Evolutionary conservation across 2,797 vertebrate species (phyloP).

Genomic region (Cynodonichthys magdalenae): DNA sequence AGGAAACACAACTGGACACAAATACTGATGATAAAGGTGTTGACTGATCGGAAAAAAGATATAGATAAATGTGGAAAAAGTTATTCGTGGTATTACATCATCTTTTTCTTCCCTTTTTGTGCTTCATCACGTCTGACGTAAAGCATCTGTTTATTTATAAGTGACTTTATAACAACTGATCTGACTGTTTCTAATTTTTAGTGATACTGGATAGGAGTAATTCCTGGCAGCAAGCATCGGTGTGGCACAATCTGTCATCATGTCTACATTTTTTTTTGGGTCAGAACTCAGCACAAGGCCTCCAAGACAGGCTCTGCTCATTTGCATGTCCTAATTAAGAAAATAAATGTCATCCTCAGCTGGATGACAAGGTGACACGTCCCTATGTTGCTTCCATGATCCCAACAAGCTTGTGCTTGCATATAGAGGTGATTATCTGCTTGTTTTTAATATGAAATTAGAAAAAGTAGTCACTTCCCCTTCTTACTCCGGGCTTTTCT

Average conservation of each 20-base stretch:
- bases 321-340: constrained; percentile 55
- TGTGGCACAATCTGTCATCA: constrained; percentile 37
- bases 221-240: constrained; percentile 16
- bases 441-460: constrained; percentile 19
- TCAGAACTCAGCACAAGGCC: constrained; percentile 13
- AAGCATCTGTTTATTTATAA: constrained; percentile 3
- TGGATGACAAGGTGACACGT: constrained; percentile 33
- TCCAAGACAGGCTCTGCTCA: constrained; percentile 29
- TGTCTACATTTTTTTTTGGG: constrained; percentile 42
- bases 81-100: too few species aligned
- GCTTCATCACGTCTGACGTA: background rate
- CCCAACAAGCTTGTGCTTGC: constrained; percentile 9
- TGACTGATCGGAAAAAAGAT: constrained; percentile 12
- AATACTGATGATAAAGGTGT: constrained; percentile 23
- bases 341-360: constrained; percentile 40
- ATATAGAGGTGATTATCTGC: constrained; percentile 16
- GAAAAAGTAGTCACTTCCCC: background rate
- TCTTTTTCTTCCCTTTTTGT: background rate
- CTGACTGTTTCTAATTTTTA: constrained; percentile 22
- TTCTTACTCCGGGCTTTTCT: background rate
- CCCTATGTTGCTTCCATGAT: constrained; percentile 18
- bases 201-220: constrained; percentile 29
- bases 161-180: constrained; percentile 13
- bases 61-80: too few species aligned
- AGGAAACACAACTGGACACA: constrained; percentile 26